Evolutionary conservation across 2,113 vertebrate species (phyloP).

Genomic region (Nannobrachium achirus): DNA sequence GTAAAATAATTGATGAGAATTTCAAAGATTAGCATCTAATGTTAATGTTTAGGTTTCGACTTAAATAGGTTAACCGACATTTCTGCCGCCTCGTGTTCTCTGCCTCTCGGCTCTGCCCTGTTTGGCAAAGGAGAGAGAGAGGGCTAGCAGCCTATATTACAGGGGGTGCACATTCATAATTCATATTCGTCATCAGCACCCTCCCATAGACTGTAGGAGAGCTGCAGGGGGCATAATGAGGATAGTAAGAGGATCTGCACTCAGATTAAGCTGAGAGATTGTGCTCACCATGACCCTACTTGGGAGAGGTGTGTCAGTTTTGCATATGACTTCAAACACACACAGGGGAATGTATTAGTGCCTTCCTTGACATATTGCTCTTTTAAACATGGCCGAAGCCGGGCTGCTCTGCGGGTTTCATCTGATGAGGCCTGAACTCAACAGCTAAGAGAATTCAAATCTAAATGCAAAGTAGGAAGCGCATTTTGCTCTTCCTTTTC

Average conservation of each 20-base stretch:
- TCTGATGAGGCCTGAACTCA: no score
- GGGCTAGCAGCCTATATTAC: constrained; percentile 59
- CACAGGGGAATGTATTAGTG: no score
- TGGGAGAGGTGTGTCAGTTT: neutral
- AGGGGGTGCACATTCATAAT: constrained; percentile 64
- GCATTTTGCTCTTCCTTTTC: no score
- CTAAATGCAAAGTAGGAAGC: no score
- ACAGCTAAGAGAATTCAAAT: no score
- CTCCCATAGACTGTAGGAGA: constrained; percentile 35
- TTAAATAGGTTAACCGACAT: no score
- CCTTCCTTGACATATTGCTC: no score
- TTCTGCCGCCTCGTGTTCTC: constrained; percentile 38
- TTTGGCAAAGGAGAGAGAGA: constrained; percentile 54
- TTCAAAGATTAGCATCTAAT: no score
- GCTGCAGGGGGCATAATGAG: constrained; percentile 38
- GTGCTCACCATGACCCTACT: constrained; percentile 5
- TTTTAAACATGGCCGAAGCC: no score
- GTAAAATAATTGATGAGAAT: no score
- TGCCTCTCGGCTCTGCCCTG: constrained; percentile 60
- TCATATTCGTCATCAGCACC: constrained; percentile 59
- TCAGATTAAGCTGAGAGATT: constrained; percentile 26
- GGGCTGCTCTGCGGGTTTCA: no score
- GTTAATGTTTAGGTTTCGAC: no score
- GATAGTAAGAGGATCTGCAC: constrained; percentile 38
- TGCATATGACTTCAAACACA: constrained; percentile 1